Percentiles rank a stretch among this genome's conserved stretches.
Conservation (phyloP, 2,888 invertebrate species). For the Lepidochitona cinerea region DNA sequence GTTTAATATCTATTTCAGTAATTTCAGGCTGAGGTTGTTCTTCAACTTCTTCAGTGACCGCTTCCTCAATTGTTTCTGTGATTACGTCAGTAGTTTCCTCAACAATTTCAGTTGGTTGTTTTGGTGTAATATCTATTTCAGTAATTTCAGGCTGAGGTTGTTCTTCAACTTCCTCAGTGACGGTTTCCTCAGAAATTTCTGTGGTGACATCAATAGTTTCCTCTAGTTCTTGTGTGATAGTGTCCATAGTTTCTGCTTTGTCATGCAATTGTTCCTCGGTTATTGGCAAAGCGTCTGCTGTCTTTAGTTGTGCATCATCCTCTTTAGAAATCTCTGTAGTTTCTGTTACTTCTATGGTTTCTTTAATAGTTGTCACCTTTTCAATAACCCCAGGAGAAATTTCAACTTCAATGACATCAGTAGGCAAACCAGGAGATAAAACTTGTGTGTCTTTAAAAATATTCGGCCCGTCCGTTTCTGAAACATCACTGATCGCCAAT, state of each 20-base stretch:
- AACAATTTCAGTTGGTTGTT: background rate
- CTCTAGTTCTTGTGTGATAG: too few species aligned
- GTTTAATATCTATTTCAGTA: background rate
- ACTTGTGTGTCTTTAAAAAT: background rate
- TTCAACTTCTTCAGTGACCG: background rate
- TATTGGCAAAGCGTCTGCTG: background rate
- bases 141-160: background rate
- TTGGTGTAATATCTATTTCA: background rate
- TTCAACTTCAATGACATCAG: background rate
- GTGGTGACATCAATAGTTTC: conserved; percentile 22
- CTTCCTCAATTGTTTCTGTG: background rate
- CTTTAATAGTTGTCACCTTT: background rate
- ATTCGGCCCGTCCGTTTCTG: background rate
- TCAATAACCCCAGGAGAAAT: background rate
- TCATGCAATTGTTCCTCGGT: background rate
- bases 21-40: background rate
- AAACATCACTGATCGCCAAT: background rate
- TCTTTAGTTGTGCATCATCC: background rate
- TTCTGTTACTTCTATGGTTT: background rate
- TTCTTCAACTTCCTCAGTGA: background rate
- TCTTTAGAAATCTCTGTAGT: background rate
- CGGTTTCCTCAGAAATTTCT: conserved; percentile 12
- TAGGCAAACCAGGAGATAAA: background rate
- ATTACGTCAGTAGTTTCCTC: background rate
- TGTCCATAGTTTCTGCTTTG: background rate